A percentile compares a stretch with the other conserved stretches of the same genome.
Conservation (phyloP, 2,113 vertebrate species). For the human (Homo sapiens) region GRCh38 chr5:88864001-88864500, state of each 20-base stretch:
- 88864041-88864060: too few species aligned
- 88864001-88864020: too few species aligned
- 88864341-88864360: slow-evolving; percentile 1
- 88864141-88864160: neutral
- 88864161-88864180: neutral
- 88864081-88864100: too few species aligned
- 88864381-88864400: neutral
- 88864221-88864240: neutral
- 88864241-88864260: neutral
- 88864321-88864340: neutral
- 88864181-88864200: neutral
- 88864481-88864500: too few species aligned
- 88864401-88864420: slow-evolving; percentile 2
- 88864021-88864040: too few species aligned
- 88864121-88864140: too few species aligned
- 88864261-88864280: neutral
- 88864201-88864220: neutral
- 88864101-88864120: too few species aligned
- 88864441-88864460: neutral
- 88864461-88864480: neutral
- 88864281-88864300: neutral
- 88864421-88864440: neutral
- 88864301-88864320: neutral
- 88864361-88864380: neutral
- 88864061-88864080: too few species aligned